These are phyloP conservation scores for Aplysina aerophoba DNA, from an alignment of 37 sponge, comb jelly and placozoan species.

Conservation along the genomic window DNA sequence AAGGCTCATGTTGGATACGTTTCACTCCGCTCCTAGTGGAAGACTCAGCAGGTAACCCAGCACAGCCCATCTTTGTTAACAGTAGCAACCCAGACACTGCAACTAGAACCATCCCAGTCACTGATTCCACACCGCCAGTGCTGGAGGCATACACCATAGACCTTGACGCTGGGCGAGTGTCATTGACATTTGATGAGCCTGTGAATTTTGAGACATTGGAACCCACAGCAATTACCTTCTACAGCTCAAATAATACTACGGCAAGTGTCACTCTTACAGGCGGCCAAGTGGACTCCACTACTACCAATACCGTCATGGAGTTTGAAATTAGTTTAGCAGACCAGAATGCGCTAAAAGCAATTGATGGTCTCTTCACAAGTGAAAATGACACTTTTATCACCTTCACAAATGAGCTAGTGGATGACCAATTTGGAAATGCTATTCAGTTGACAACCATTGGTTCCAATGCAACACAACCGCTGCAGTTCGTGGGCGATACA, in stretches of 20 bases:
- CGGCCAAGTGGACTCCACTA: background rate
- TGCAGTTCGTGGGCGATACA: slow-evolving; percentile 49
- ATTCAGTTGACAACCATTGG: slow-evolving; percentile 37
- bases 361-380: slow-evolving; percentile 62
- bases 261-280: slow-evolving; percentile 47
- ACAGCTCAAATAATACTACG: slow-evolving; percentile 18
- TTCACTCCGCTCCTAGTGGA: slow-evolving; percentile 53
- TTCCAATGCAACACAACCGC: slow-evolving; percentile 49
- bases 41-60: slow-evolving; percentile 69
- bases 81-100: background rate
- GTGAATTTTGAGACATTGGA: slow-evolving; percentile 33
- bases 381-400: slow-evolving; percentile 67
- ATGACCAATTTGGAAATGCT: slow-evolving; percentile 41
- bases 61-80: slow-evolving; percentile 36
- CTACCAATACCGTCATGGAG: slow-evolving; percentile 36
- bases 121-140: slow-evolving; percentile 54
- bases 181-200: slow-evolving; percentile 72
- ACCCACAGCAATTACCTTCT: slow-evolving; percentile 33
- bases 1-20: slow-evolving; percentile 64
- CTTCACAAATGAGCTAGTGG: slow-evolving; percentile 38
- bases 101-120: slow-evolving; percentile 31
- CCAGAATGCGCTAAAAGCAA: slow-evolving; percentile 60
- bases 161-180: slow-evolving; percentile 44
- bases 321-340: slow-evolving; percentile 47
- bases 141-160: slow-evolving; percentile 54